Conservation (phyloP, 2,888 invertebrate genomes). For the Acrobasis suavella region DNA sequence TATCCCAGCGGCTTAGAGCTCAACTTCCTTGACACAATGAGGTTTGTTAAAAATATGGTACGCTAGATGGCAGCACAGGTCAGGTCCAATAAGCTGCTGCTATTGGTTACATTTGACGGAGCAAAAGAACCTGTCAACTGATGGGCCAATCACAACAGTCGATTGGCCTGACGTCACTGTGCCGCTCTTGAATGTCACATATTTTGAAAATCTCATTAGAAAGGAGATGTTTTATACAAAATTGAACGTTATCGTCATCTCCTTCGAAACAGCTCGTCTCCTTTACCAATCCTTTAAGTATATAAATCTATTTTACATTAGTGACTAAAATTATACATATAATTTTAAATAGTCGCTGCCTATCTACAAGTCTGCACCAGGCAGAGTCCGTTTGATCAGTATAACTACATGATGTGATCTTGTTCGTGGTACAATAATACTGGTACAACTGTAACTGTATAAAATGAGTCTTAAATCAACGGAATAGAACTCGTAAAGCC, state of each 20-base stretch:
- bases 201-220: no score
- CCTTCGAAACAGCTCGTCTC: constrained; percentile 11
- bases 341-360: constrained; percentile 36
- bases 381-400: constrained; percentile 31
- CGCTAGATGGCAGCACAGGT: no score
- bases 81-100: no score
- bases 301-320: constrained; percentile 23
- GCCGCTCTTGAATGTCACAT: no score
- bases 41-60: no score
- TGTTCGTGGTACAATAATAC: not conserved
- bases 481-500: not conserved
- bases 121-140: no score
- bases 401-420: constrained; percentile 5
- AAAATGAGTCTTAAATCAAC: not conserved
- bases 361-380: constrained; percentile 45
- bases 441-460: not conserved
- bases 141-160: no score
- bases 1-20: no score
- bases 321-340: constrained; percentile 30
- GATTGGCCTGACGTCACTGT: no score
- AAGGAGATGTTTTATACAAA: no score
- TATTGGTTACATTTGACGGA: no score
- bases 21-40: no score
- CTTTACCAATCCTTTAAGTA: constrained; percentile 19
- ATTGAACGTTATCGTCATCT: constrained; percentile 7